Percentiles rank a stretch among this genome's conserved stretches.
phyloP scores from a whole-genome alignment of 2,113 vertebrate species.

The Alligator sinensis region DNA sequence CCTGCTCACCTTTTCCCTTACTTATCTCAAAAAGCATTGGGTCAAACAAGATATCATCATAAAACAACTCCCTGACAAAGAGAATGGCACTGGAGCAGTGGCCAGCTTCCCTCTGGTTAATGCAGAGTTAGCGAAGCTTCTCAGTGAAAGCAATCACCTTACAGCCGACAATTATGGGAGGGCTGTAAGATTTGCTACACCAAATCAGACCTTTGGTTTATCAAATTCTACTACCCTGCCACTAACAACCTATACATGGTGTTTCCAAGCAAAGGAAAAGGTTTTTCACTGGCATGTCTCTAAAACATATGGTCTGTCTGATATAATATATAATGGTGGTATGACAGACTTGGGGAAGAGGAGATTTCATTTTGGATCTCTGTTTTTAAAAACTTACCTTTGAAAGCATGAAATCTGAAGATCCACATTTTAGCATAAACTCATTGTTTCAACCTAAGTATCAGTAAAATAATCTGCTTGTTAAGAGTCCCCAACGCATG shows the following conservation, averaged over 20 bases:
- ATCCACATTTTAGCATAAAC: rapidly evolving
- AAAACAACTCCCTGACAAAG: background rate
- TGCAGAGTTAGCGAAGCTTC: background rate
- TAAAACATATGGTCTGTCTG: background rate
- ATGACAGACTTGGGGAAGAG: background rate
- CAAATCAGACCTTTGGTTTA: background rate
- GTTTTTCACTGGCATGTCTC: background rate
- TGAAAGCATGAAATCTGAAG: background rate
- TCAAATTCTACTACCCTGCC: background rate
- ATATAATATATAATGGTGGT: background rate
- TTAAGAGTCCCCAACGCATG: background rate
- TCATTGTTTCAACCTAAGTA: background rate
- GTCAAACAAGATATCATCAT: background rate
- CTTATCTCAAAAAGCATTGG: background rate
- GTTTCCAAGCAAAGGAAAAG: background rate
- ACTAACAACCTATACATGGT: background rate
- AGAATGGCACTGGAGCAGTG: background rate
- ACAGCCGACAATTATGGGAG: conserved; percentile 3
- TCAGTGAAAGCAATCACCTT: conserved; percentile 2
- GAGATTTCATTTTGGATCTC: background rate
- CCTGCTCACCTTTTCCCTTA: background rate
- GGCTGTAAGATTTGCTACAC: background rate
- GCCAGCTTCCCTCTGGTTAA: background rate
- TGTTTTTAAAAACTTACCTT: background rate
- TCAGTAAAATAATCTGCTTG: rapidly evolving